Base-by-base conservation (phyloP, 2,113 vertebrate species). In the Heliornis fulica region DNA sequence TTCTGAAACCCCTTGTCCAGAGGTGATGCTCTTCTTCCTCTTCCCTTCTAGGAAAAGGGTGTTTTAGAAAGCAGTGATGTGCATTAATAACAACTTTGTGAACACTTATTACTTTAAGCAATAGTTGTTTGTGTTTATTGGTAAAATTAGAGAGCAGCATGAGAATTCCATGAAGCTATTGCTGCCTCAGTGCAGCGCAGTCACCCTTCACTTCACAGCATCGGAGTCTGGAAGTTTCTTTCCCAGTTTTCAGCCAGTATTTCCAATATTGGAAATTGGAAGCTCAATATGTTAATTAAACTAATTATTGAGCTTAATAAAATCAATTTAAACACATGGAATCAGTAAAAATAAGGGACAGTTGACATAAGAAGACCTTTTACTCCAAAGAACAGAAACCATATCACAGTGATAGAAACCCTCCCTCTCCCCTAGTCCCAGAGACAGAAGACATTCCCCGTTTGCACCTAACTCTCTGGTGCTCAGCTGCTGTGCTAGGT, bases 391-490 rank as follows among this genome's bases (percentile, higher is more conserved):
- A 29, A 3, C 23, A 83, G 36, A 80, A 61, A 3, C 28, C 22
- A 66, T 60, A 53, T 53, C 25, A 32, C 22, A 66, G 7, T 4
- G 36, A 54, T 2, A 46, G 2, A 53, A 51, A 38, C 32, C 9
- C 0, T 2, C 13, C 1, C 2, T 11, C 2, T 11, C 1, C 2
- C 6, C 2, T 11, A 10, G 15, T 13, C 13, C 41, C 51, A 31
- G 45, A 61, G 34, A 5, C 3, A 7, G 45, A 57, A 26, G 11
- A 7, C 5, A 8, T 40, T 63, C 4, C 7, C n/a, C 15, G 9
- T 19, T 38, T 14, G 74, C 48, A 53, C 5, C 9, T 15, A 15
- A 4, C 8, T 10, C 15, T 10, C 14, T 10, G n/a, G 4, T n/a
- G 43, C 12, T 87, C 5, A 18, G 10, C 26, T 38, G 31, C 10